Percentiles rank a stretch among this genome's conserved stretches.
These are phyloP conservation scores for Perdita meconis DNA, from an alignment of 2,888 invertebrate genomes.

Conservation along the genomic window DNA sequence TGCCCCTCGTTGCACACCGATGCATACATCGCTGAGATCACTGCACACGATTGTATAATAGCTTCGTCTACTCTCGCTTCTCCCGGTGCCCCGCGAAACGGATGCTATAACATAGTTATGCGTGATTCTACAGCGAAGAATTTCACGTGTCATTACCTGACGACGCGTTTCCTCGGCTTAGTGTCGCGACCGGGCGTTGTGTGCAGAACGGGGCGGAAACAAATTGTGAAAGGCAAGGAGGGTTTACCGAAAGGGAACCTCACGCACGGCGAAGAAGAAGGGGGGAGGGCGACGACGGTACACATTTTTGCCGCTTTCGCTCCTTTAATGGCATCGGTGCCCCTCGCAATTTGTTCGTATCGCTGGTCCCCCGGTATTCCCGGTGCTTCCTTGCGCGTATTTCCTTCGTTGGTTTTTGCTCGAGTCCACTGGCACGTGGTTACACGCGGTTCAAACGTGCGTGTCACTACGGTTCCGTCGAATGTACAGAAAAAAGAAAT, in stretches of 20 bases:
- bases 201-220: constrained; percentile 55
- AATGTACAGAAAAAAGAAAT: no score
- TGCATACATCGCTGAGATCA: no score
- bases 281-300: constrained; percentile 48
- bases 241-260: constrained; percentile 42
- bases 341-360: constrained; percentile 75
- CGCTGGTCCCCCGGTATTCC: constrained; percentile 55
- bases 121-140: constrained; percentile 24
- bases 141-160: constrained; percentile 48
- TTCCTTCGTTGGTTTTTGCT: constrained; percentile 54
- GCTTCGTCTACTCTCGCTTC: no score
- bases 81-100: constrained; percentile 9
- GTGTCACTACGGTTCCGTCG: constrained; percentile 3
- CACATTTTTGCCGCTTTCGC: constrained; percentile 80
- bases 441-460: constrained; percentile 13
- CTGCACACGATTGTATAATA: no score
- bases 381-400: constrained; percentile 45
- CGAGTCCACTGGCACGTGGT: constrained; percentile 50
- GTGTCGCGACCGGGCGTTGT: constrained; percentile 14
- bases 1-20: no score
- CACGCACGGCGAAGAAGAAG: constrained; percentile 23
- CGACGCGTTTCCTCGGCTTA: constrained; percentile 25
- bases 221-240: constrained; percentile 64
- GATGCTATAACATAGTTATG: constrained; percentile 26
- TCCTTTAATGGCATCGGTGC: constrained; percentile 79